These are phyloP conservation scores for Polypedilum vanderplanki DNA, from an alignment of 1,140 invertebrate species.

Conservation along the genomic window DNA sequence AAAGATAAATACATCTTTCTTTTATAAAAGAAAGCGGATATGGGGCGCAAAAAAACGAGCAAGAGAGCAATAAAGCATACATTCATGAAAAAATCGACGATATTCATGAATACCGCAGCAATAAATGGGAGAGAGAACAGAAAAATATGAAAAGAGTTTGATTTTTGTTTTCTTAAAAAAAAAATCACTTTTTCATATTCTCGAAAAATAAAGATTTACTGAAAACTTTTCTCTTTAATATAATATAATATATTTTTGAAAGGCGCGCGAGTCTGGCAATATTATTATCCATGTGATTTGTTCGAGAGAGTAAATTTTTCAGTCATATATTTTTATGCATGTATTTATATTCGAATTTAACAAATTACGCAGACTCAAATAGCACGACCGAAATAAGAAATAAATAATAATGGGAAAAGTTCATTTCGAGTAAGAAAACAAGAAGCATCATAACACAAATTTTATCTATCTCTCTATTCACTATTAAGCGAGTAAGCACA, in stretches of 20 bases:
- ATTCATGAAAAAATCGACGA: constrained; percentile 10
- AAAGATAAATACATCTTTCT: neutral
- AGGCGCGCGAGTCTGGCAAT: constrained; percentile 6
- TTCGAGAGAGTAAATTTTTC: neutral
- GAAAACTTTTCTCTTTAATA: neutral
- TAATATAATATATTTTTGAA: neutral
- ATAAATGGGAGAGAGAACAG: neutral
- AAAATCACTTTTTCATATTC: neutral
- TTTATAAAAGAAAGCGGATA: constrained; percentile 9
- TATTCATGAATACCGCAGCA: neutral
- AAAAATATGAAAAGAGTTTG: neutral
- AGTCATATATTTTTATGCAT: neutral
- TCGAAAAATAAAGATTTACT: neutral
- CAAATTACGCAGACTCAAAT: constrained; percentile 5
- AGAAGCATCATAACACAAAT: constrained; percentile 6
- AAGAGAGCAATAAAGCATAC: constrained; percentile 1
- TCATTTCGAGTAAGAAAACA: neutral
- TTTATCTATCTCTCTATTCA: neutral
- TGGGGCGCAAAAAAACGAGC: constrained; percentile 8
- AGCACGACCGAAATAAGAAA: neutral
- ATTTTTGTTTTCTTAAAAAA: constrained; percentile 4
- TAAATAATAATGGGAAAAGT: neutral
- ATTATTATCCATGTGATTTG: constrained; percentile 12
- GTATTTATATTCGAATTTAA: neutral
- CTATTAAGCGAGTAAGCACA: neutral